phyloP scores from a whole-genome alignment of 37 sponge, comb jelly and placozoan genomes.

The Haliclona indistincta region DNA sequence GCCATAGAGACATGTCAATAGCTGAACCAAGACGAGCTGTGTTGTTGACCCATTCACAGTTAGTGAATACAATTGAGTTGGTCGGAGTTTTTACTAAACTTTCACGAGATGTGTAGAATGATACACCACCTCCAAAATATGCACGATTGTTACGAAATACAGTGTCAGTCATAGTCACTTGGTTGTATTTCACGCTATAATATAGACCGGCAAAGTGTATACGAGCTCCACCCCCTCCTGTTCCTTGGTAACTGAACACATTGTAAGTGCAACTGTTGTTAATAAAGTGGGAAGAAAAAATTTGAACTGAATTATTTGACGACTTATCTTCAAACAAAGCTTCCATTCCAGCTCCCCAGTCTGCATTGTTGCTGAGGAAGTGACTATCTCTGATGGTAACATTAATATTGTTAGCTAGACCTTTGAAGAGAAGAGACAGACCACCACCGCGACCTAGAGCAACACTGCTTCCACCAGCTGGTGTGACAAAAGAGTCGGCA shows the following conservation, averaged over 20 bases:
- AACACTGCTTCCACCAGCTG: neutral
- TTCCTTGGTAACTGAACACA: constrained; percentile 2
- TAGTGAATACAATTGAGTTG: constrained; percentile 30
- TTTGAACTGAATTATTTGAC: constrained; percentile 7
- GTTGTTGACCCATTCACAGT: constrained; percentile 27
- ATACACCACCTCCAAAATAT: constrained; percentile 61
- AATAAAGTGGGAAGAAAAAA: neutral
- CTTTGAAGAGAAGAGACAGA: constrained; percentile 38
- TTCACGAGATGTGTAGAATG: constrained; percentile 13
- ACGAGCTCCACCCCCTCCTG: constrained; percentile 49
- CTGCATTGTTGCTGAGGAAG: constrained; percentile 22
- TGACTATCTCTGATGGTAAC: constrained; percentile 1
- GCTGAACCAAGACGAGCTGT: constrained; percentile 43
- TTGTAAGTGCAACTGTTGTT: constrained; percentile 13
- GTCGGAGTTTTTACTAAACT: too few relatives aligned
- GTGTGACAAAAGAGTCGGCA: neutral
- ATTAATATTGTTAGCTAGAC: constrained; percentile 6
- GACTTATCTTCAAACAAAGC: constrained; percentile 32
- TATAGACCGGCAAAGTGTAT: neutral
- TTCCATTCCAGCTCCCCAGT: constrained; percentile 50
- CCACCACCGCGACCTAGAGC: constrained; percentile 57
- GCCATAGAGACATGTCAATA: constrained; percentile 18
- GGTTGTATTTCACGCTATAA: constrained; percentile 5
- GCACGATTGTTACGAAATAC: constrained; percentile 31
- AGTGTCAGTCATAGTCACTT: constrained; percentile 1